Evolutionary conservation across 2,888 invertebrate genomes (phyloP), one percentile per base, ranked within the genome.

Genomic region (Mayetiola destructor): DNA sequence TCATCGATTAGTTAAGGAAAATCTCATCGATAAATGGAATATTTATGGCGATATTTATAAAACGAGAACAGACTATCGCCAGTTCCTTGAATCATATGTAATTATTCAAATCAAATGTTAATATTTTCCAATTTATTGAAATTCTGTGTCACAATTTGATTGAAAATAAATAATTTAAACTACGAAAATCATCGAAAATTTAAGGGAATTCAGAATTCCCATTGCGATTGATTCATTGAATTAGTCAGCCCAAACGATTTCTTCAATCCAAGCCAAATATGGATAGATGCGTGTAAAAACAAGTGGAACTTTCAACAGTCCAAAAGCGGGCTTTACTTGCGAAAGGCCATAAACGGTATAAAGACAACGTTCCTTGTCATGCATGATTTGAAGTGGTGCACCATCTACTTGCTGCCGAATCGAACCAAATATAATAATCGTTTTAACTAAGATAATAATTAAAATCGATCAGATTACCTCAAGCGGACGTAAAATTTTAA

Each of bases 41-140:
- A 63, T 65, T 6, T 66, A 68, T 53, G 67, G 67, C 59, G 65
- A 65, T 58, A 66, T 67, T 57, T 67, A 68, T 62, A 56, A 58
- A 16, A 69, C 68, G 55, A 67, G 68, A 36, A 67, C 68, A 64
- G 72, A 73, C 63, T 67, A 68, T 65, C 66, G 72, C 59, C 72
- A 72, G 63, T 68, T 73, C 61, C 66, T 68, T 65, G 72, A 72
- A 62, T 70, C 71, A 64, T 70, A 72, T 67, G 72, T 72, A 70
- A 52, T 40, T 18, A n/a, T n/a, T 32, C 32, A 32, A 32, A 12
- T 5, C 37, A 5, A 32, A 32, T 32, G 6, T 32, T 32, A 9
- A 10, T 32, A 9, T 32, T 32, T 32, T 32, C n/a, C n/a, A n/a
- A 36, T 39, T 39, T 16, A 39, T 39, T 39, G 10, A 32, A 32